Evolutionary conservation across 2,888 invertebrate genomes (phyloP), one percentile per base, ranked within the genome.

Genomic region (Plebejus argus): DNA sequence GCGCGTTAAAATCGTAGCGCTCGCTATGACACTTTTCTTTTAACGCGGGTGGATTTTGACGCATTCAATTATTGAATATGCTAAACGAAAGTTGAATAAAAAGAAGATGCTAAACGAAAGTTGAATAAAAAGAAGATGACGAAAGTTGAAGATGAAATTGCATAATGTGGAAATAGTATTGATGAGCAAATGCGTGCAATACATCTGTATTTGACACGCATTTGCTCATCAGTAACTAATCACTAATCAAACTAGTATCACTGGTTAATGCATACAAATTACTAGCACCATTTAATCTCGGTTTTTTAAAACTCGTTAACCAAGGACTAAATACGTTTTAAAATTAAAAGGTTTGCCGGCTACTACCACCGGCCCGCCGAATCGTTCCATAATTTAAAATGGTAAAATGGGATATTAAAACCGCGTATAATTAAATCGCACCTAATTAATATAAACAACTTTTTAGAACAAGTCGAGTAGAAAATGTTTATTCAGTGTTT

Each of bases 401-500:
- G 66, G 61, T 28, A 66, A 66, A 66, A 66, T 28, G 66, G 61
- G 28, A 66, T 66, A 66, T 66, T 66, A 66, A 61, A 66, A 66
- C 18, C 66, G 15, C 28, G 28, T 66, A 10, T 66, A 66, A 66
- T 66, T 66, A 33, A 66, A 66, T 66, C 18, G 66, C 20, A 33
- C 28, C 33, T 66, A 15, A 66, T 66, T 66, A 66, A 28, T 66
- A 33, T 66, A 66, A 33, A 66, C 66, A 66, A 33, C 15, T 66
- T 20, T 35, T 35, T 23, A 39, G 20, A 76, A 49, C 61, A 45
- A 61, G 8, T 20, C 18, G 28, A 71, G 53, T 39, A n/a, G 35
- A 58, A 77, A 35, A 39, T 77, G 76, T 79, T 78, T 78, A 49
- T 74, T 53, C 15, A 23, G 49, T 53, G 20, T 74, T 74, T 74